A percentile compares a stretch with the other conserved stretches of the same genome.
Conservation (phyloP, 2,797 vertebrate genomes). For the Lates japonicus region DNA sequence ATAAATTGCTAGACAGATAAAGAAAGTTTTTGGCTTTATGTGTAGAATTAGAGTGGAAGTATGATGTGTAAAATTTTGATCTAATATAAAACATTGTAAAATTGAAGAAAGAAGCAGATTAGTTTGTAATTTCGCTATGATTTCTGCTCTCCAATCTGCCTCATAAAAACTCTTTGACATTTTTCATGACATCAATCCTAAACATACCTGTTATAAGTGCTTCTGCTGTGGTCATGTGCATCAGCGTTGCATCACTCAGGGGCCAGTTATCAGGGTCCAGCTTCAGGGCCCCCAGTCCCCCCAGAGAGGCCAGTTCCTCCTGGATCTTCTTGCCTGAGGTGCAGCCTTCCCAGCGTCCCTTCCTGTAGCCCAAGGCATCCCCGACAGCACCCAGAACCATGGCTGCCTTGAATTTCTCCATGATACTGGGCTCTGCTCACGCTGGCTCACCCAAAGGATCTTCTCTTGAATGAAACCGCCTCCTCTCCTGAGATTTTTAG, state of each 20-base stretch:
- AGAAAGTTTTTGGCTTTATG: not conserved
- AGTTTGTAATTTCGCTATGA: not conserved
- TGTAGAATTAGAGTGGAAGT: not conserved
- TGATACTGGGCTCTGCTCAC: constrained; percentile 52
- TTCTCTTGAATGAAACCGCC: not conserved
- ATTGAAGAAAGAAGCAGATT: not conserved
- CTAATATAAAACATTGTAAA: not conserved
- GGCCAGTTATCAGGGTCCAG: constrained; percentile 93
- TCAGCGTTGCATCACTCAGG: constrained; percentile 92
- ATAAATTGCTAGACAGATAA: not conserved
- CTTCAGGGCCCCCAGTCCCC: constrained; percentile 89
- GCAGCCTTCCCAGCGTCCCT: constrained; percentile 88
- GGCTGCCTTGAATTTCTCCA: constrained; percentile 96
- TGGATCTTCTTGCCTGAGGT: constrained; percentile 89
- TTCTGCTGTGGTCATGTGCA: constrained; percentile 96
- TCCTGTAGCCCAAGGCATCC: constrained; percentile 92
- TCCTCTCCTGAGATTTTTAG: not conserved
- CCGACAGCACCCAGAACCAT: constrained; percentile 92
- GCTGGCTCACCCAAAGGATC: not conserved
- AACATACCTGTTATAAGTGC: constrained; percentile 93
- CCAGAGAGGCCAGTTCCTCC: constrained; percentile 89
- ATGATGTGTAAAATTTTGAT: not conserved
- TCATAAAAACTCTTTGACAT: not conserved
- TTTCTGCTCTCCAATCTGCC: not conserved
- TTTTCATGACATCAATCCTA: not conserved